Evolutionary conservation across 2,113 vertebrate genomes (phyloP).

Genomic region (Narcine bancroftii): DNA sequence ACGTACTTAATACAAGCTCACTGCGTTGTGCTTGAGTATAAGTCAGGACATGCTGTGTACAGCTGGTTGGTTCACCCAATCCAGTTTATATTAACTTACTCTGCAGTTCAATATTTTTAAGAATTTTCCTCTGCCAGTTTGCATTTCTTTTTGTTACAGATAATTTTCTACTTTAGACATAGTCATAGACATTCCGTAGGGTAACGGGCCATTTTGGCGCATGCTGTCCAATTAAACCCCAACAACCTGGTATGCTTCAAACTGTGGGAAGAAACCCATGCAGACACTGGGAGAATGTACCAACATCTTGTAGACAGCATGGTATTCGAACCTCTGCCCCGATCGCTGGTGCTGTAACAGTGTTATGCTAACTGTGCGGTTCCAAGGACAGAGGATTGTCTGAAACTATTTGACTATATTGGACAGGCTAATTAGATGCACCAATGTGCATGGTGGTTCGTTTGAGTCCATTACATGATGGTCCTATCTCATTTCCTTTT

Average conservation of each 20-base stretch:
- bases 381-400: neutral
- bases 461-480: neutral
- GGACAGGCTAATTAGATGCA: neutral
- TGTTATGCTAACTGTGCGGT: no score
- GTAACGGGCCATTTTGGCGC: no score
- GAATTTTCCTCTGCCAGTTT: neutral
- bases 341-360: no score
- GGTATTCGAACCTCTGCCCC: no score
- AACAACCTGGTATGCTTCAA: no score
- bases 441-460: neutral
- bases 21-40: neutral
- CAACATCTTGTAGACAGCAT: no score
- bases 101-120: slow-evolving; percentile 16
- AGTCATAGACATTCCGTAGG: no score
- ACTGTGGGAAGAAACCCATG: no score
- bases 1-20: neutral
- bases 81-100: neutral
- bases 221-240: no score
- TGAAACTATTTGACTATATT: neutral
- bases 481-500: neutral
- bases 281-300: no score
- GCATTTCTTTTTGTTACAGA: no score
- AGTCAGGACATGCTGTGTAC: neutral
- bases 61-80: slow-evolving; percentile 23
- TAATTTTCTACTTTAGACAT: no score